Conservation (phyloP, 2,113 vertebrate species). For the Lanius collurio region DNA sequence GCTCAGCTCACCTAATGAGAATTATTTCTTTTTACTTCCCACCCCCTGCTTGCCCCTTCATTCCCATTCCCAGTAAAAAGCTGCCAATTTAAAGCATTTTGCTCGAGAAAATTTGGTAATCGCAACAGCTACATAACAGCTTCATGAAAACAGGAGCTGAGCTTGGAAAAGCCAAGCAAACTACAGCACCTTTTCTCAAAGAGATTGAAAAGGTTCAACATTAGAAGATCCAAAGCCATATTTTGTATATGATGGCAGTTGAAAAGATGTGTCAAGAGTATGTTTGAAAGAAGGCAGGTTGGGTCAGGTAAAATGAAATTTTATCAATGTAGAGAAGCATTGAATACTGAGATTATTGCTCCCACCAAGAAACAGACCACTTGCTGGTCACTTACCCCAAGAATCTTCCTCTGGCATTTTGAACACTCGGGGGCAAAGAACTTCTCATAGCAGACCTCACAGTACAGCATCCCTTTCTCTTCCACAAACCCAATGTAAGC, state of each 20-base stretch:
- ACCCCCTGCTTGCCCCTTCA: background rate
- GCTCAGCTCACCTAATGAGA: background rate
- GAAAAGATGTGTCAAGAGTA: background rate
- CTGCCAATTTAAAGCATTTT: background rate
- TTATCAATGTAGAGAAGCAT: background rate
- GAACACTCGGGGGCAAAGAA: constrained; percentile 91
- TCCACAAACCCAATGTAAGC: constrained; percentile 91
- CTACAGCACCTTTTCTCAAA: background rate
- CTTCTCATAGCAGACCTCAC: constrained; percentile 91
- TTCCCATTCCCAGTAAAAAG: background rate
- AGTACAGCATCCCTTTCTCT: constrained; percentile 89
- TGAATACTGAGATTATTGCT: background rate
- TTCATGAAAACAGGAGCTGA: background rate
- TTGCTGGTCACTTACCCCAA: constrained; percentile 83
- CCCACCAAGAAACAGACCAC: background rate
- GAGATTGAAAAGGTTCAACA: background rate
- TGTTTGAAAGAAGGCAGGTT: background rate
- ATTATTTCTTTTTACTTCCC: background rate
- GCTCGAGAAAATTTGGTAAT: background rate
- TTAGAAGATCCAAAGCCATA: background rate
- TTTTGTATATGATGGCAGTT: background rate
- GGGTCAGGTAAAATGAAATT: background rate
- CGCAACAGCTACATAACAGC: background rate
- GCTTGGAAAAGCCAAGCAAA: background rate
- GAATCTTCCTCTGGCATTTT: constrained; percentile 90